phyloP scores from a whole-genome alignment of 2,888 invertebrate species.

The Melitaea athalia region DNA sequence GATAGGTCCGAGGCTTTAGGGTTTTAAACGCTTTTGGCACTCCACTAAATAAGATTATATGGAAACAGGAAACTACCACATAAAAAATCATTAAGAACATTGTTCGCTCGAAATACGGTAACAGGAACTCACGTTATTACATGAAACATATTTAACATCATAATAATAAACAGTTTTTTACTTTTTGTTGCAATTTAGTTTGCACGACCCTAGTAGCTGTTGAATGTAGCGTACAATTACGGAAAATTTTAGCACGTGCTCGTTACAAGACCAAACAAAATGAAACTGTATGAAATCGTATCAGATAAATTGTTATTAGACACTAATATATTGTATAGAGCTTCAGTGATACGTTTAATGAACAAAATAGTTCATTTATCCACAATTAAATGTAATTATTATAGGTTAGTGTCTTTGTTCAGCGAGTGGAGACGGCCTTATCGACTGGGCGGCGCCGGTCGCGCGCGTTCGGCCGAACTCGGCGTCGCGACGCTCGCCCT shows the following conservation, averaged over 20 bases:
- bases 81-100: background rate
- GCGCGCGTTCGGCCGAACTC: constrained; percentile 64
- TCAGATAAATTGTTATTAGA: constrained; percentile 14
- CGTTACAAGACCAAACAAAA: constrained; percentile 21
- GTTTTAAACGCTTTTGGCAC: too few relatives aligned
- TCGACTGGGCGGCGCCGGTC: constrained; percentile 82
- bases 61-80: background rate
- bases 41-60: too few relatives aligned
- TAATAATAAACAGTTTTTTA: constrained; percentile 30
- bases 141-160: background rate
- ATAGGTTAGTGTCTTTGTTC: constrained; percentile 82
- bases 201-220: constrained; percentile 36
- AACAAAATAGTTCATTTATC: constrained; percentile 35
- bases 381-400: constrained; percentile 68
- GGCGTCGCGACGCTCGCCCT: constrained; percentile 58
- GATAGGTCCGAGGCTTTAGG: too few relatives aligned
- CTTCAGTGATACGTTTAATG: constrained; percentile 24
- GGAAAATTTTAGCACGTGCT: constrained; percentile 35
- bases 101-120: background rate
- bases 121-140: background rate
- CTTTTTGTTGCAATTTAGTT: constrained; percentile 36
- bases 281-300: constrained; percentile 18
- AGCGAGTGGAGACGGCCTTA: constrained; percentile 78
- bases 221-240: constrained; percentile 39
- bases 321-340: constrained; percentile 2